Evolutionary conservation across 2,888 invertebrate genomes (phyloP).

Genomic region (Pherbina coryleti): DNA sequence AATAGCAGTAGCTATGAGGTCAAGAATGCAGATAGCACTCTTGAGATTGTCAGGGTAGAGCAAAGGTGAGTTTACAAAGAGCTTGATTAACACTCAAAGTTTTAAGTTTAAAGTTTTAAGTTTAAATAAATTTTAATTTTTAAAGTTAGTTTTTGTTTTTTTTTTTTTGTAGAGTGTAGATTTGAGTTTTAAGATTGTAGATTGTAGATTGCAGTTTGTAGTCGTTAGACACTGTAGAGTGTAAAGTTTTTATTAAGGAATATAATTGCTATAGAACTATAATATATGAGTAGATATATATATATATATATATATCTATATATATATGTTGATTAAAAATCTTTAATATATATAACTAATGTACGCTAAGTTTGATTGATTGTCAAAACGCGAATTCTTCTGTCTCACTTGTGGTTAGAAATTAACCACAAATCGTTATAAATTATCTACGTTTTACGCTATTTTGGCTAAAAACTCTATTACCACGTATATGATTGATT

Average conservation of each 20-base stretch:
- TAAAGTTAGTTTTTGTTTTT: too few relatives aligned
- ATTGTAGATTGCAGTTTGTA: conserved; percentile 9
- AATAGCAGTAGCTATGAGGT: conserved; percentile 2
- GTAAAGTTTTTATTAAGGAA: conserved; percentile 31
- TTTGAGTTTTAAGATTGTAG: neutral
- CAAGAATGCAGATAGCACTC: neutral
- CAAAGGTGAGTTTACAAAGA: neutral
- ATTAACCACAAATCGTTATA: neutral
- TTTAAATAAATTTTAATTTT: too few relatives aligned
- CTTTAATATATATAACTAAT: neutral
- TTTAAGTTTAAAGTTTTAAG: too few relatives aligned
- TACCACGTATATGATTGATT: conserved; percentile 29
- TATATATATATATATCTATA: conserved; percentile 42
- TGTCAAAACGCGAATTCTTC: conserved; percentile 71
- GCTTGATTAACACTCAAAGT: neutral
- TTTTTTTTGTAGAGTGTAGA: neutral
- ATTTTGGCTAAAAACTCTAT: conserved; percentile 29
- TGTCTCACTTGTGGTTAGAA: conserved; percentile 45
- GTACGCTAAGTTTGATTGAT: conserved; percentile 66
- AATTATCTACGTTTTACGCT: conserved; percentile 4
- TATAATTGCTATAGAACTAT: conserved; percentile 25
- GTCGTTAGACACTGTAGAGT: conserved; percentile 27
- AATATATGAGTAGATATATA: conserved; percentile 24
- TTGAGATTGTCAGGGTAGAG: conserved; percentile 11
- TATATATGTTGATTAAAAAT: neutral